Evolutionary conservation across 2,888 invertebrate genomes (phyloP).

Genomic region (Tachina grossa): DNA sequence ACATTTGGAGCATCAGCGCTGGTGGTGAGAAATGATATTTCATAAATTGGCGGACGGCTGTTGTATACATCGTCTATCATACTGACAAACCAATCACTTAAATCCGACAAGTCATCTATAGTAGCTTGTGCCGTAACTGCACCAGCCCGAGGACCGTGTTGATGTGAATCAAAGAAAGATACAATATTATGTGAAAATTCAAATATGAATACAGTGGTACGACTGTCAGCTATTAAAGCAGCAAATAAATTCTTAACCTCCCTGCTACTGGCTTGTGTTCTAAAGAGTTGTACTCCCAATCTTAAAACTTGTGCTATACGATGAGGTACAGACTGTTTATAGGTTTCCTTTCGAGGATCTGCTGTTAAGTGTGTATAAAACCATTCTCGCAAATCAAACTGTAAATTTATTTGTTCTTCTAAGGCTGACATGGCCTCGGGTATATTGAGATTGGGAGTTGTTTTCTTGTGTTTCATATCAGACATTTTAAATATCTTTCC

Average conservation of each 20-base stretch:
- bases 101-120: slow-evolving; percentile 75
- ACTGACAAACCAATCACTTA: slow-evolving; percentile 77
- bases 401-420: slow-evolving; percentile 77
- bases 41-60: slow-evolving; percentile 77
- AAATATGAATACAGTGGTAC: slow-evolving; percentile 78
- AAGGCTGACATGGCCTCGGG: slow-evolving; percentile 84
- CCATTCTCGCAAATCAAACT: slow-evolving; percentile 79
- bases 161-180: slow-evolving; percentile 79
- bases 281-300: slow-evolving; percentile 77
- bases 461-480: slow-evolving; percentile 10
- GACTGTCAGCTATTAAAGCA: slow-evolving; percentile 79
- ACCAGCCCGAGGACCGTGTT: slow-evolving; percentile 77
- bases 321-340: slow-evolving; percentile 75
- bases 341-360: slow-evolving; percentile 75
- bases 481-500: slow-evolving; percentile 80
- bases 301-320: slow-evolving; percentile 77
- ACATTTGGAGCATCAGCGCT: slow-evolving; percentile 43
- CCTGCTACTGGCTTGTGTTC: slow-evolving; percentile 63
- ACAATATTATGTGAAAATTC: slow-evolving; percentile 77
- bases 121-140: slow-evolving; percentile 78
- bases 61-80: slow-evolving; percentile 78
- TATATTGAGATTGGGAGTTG: slow-evolving; percentile 83
- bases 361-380: slow-evolving; percentile 79
- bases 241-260: slow-evolving; percentile 75
- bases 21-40: slow-evolving; percentile 77